Evolutionary conservation across 2,797 vertebrate species (phyloP), one percentile per base, ranked within the genome.

Genomic region (Echeneis naucrates): DNA sequence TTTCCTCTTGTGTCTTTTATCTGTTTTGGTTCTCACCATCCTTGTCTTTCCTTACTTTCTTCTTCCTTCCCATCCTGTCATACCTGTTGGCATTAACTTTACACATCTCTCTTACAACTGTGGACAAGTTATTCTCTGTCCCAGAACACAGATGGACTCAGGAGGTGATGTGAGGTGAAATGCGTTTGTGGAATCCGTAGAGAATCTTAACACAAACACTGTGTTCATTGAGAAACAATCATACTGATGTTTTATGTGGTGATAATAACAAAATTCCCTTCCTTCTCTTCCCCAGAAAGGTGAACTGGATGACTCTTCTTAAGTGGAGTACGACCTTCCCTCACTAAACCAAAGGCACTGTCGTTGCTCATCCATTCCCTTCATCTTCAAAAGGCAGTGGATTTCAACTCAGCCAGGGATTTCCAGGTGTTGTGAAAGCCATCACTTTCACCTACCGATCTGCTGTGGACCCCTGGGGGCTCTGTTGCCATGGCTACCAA

Each of bases 401-500:
- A 78, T 81, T 71, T 72, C 24, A 35, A 54, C 58, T 68, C 80
- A 78, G 54, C 42, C 14, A 3, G 71, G 84, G 60, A 68, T 69
- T 84, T 90, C 57, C 72, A 74, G 72, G 87, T 74, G 70, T 81
- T 37, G 55, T 27, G 48, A 82, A 66, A 80, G 32, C 40, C 11
- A 7, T 35, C 37, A 13, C 66, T 52, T 37, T 69, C 59, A 56
- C 70, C 68, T 75, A 67, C 73, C 16, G 42, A 77, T 86, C 87
- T 76, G 74, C 84, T 78, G 78, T 70, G 55, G 88, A 90, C 83
- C 82, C 73, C 82, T 78, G 80, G 89, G 85, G 86, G 81, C 78
- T 71, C 68, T 16, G 74, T 93, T 61, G 67, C 89, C 92, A 97
- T 97, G 95, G 96, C 96, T 91, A 94, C 95, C 93, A 97, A 96